These are phyloP conservation scores for Strix uralensis DNA, from an alignment of 2,113 vertebrate genomes.

Conservation along the genomic window DNA sequence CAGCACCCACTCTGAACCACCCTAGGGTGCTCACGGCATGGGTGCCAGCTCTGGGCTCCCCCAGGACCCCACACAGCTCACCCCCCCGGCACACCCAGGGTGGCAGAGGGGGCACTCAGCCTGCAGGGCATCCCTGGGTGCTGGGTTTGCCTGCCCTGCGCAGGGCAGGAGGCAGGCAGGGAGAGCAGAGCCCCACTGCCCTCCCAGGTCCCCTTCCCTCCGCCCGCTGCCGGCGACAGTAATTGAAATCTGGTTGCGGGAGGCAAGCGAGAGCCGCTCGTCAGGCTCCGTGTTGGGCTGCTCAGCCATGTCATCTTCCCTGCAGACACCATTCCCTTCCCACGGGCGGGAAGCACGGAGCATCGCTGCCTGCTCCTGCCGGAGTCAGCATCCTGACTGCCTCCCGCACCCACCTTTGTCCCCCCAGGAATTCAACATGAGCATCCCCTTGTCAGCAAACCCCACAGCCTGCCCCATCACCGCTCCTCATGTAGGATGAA, in stretches of 20 bases:
- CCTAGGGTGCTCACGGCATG: fast-evolving
- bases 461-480: fast-evolving
- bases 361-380: background rate
- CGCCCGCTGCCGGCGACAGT: background rate
- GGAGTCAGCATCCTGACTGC: background rate
- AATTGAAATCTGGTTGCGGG: constrained; percentile 24
- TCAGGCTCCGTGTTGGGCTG: constrained; percentile 50
- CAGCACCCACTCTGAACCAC: background rate
- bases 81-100: no score
- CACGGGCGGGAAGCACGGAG: constrained; percentile 49
- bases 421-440: background rate
- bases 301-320: constrained; percentile 66
- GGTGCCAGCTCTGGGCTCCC: background rate
- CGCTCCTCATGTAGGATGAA: fast-evolving
- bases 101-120: background rate
- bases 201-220: background rate
- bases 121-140: background rate
- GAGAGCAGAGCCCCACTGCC: background rate
- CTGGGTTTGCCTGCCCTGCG: fast-evolving
- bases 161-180: background rate
- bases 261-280: background rate
- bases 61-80: background rate
- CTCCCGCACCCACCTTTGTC: fast-evolving
- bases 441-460: background rate
- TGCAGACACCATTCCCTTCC: constrained; percentile 57